Evolutionary conservation across 2,113 vertebrate genomes (phyloP).

Genomic region (Todiramphus chloris): DNA sequence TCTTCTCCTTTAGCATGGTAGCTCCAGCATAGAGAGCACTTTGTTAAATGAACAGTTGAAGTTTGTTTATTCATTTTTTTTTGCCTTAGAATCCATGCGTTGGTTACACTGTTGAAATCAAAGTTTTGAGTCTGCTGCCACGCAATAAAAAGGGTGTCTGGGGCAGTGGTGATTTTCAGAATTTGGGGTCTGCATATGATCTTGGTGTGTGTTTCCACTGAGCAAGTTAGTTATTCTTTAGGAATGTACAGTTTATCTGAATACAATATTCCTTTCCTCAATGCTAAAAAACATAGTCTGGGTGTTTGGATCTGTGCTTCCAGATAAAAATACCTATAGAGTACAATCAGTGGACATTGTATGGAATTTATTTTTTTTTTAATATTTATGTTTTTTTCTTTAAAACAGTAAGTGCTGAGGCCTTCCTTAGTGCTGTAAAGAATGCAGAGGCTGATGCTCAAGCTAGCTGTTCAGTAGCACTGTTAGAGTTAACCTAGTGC

Average conservation of each 20-base stretch:
- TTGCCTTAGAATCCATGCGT: background rate
- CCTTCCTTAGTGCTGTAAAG: background rate
- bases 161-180: background rate
- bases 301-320: background rate
- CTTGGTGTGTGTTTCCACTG: background rate
- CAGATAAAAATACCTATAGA: background rate
- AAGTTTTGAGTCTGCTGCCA: background rate
- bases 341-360: background rate
- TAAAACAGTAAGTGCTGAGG: background rate
- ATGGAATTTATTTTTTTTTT: background rate
- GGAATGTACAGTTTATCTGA: background rate
- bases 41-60: background rate
- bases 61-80: background rate
- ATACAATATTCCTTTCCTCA: background rate
- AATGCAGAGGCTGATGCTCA: background rate
- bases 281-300: background rate
- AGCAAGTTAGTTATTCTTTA: background rate
- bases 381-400: background rate
- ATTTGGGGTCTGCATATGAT: background rate
- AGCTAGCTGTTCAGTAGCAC: background rate
- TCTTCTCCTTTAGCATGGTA: background rate
- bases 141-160: background rate
- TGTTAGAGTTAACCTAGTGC: background rate
- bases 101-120: background rate
- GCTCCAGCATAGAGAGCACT: background rate